Conservation (phyloP, 1,140 invertebrate species). For the Apis dorsata region DNA sequence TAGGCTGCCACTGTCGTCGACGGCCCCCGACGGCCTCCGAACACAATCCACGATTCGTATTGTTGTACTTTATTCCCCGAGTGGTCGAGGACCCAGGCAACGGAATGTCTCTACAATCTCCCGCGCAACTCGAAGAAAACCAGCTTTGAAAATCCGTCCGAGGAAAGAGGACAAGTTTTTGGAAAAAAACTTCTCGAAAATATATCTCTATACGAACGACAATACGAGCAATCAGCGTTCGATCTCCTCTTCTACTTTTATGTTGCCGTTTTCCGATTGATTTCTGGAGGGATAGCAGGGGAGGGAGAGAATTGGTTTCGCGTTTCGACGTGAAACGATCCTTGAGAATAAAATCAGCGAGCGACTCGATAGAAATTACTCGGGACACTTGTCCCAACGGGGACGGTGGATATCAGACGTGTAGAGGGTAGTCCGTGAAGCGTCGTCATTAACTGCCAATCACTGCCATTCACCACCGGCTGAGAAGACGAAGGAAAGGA, state of each 20-base stretch:
- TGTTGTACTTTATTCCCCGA: conserved; percentile 69
- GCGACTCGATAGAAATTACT: conserved; percentile 63
- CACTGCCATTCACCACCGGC: conserved; percentile 71
- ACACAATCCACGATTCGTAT: conserved; percentile 73
- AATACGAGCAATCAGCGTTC: conserved; percentile 5
- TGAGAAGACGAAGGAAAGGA: conserved; percentile 48
- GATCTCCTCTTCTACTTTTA: not conserved
- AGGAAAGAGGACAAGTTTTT: too few relatives aligned
- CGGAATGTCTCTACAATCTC: conserved; percentile 39
- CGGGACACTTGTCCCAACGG: conserved; percentile 50
- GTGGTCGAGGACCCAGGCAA: conserved; percentile 50
- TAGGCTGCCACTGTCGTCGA: conserved; percentile 71
- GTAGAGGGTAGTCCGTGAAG: conserved; percentile 60
- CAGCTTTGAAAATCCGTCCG: too few relatives aligned
- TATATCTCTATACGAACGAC: too few relatives aligned
- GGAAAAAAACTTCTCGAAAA: too few relatives aligned
- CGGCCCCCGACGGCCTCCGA: conserved; percentile 62
- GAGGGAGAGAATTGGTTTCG: conserved; percentile 2
- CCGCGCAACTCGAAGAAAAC: too few relatives aligned
- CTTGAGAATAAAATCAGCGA: conserved; percentile 61
- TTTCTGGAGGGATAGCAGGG: not conserved
- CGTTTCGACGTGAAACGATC: conserved; percentile 46
- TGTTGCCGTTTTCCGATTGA: conserved; percentile 11
- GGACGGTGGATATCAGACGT: conserved; percentile 58
- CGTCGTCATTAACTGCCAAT: conserved; percentile 73